phyloP scores from a whole-genome alignment of 2,888 invertebrate species.

The Asteroscopus sphinx region DNA sequence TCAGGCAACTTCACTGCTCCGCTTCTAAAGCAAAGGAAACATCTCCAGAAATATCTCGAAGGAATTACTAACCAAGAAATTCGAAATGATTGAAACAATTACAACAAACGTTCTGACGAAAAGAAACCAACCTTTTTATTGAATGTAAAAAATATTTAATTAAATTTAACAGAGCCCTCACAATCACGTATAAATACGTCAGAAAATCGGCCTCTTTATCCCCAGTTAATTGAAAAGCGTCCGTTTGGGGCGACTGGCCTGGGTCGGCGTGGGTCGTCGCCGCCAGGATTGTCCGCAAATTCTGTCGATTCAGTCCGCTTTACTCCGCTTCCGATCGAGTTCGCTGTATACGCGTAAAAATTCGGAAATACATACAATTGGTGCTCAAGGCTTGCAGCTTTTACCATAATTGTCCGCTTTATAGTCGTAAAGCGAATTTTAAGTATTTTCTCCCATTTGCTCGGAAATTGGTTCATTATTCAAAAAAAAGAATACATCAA shows the following conservation, averaged over 20 bases:
- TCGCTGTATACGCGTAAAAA: constrained; percentile 23
- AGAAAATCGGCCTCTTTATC: constrained; percentile 38
- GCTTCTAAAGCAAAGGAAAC: constrained; percentile 2
- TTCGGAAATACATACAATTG: constrained; percentile 18
- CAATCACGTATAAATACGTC: constrained; percentile 33
- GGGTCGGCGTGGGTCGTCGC: background rate
- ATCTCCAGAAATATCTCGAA: background rate
- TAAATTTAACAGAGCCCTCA: constrained; percentile 19
- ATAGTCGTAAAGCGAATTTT: constrained; percentile 17
- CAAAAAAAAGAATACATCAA: constrained; percentile 2
- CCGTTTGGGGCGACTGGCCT: constrained; percentile 6
- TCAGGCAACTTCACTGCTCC: background rate
- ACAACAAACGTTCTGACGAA: background rate
- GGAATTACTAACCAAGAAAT: background rate
- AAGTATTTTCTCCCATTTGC: constrained; percentile 6
- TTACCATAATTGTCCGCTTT: constrained; percentile 20
- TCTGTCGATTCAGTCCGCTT: constrained; percentile 9
- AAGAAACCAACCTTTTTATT: constrained; percentile 1
- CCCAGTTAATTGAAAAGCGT: constrained; percentile 44
- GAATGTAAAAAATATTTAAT: constrained; percentile 39
- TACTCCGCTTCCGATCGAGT: constrained; percentile 1
- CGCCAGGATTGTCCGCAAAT: constrained; percentile 2
- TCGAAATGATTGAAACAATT: background rate
- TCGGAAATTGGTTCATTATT: too few species aligned
- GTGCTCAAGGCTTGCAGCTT: constrained; percentile 14